Conservation (phyloP, 2,113 vertebrate species). For the Probosciger aterrimus region DNA sequence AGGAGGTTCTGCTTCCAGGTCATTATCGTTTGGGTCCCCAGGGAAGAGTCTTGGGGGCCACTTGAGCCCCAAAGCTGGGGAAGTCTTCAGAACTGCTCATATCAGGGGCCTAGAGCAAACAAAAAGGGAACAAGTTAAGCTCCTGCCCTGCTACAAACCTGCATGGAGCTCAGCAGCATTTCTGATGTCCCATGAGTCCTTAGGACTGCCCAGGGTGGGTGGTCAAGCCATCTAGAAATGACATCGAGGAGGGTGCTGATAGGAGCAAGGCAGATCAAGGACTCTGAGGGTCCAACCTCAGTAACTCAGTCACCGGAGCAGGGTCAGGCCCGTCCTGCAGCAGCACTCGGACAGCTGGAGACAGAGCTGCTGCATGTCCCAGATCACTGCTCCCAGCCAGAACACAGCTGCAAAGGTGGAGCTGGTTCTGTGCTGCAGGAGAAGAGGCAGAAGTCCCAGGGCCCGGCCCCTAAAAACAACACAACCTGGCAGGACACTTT, state of each 20-base stretch:
- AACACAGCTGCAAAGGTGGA: background rate
- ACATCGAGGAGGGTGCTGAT: background rate
- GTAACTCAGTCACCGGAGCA: fast-evolving
- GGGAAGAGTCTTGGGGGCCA: constrained; percentile 88
- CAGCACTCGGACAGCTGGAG: background rate
- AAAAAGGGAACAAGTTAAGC: constrained; percentile 48
- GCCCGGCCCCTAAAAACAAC: background rate
- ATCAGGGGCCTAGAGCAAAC: constrained; percentile 88
- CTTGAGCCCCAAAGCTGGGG: constrained; percentile 95
- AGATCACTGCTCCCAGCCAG: background rate
- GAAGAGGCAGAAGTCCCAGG: background rate
- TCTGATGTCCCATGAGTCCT: background rate
- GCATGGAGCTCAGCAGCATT: background rate
- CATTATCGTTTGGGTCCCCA: constrained; percentile 99
- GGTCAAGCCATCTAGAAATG: background rate
- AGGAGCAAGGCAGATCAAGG: background rate
- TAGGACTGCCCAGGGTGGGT: background rate
- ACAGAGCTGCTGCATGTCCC: background rate
- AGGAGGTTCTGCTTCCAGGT: constrained; percentile 61
- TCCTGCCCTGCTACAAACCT: background rate
- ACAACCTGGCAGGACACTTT: background rate
- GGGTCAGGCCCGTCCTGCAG: background rate
- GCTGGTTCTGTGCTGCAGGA: background rate
- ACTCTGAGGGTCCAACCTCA: background rate
- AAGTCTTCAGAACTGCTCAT: constrained; percentile 99